These are phyloP conservation scores for Ctena decussata DNA, from an alignment of 2,888 invertebrate species.

Conservation along the genomic window DNA sequence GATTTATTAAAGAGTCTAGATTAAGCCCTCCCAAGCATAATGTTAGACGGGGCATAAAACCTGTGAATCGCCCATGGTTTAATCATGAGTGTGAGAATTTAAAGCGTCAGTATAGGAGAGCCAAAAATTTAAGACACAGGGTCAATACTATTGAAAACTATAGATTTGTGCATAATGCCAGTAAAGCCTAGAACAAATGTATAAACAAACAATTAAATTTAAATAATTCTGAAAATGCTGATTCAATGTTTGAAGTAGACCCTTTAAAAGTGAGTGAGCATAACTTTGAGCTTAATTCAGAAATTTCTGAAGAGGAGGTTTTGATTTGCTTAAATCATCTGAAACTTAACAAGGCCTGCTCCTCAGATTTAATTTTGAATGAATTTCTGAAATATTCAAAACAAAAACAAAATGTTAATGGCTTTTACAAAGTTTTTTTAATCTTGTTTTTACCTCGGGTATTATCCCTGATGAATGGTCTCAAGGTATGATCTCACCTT, in stretches of 20 bases:
- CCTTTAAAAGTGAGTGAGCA: neutral
- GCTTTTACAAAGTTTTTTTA: too few relatives aligned
- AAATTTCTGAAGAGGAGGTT: neutral
- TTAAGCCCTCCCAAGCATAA: neutral
- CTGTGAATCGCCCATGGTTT: neutral
- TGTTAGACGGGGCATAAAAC: neutral
- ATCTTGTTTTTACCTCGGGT: neutral
- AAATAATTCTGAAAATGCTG: neutral
- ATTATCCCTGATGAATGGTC: neutral
- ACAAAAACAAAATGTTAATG: too few relatives aligned
- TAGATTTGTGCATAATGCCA: neutral
- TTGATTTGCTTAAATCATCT: neutral
- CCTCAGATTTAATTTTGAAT: too few relatives aligned
- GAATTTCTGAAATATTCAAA: too few relatives aligned
- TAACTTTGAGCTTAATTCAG: neutral
- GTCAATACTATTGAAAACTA: neutral
- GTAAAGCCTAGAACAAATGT: conserved; percentile 1
- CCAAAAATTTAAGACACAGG: neutral
- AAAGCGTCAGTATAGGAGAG: neutral
- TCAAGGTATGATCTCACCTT: neutral
- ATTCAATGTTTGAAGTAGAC: neutral
- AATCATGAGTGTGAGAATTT: neutral
- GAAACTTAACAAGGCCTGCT: too few relatives aligned
- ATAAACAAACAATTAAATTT: neutral
- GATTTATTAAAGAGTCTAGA: neutral